Conservation (phyloP, 2,797 vertebrate species). For the Austrolebias charrua region DNA sequence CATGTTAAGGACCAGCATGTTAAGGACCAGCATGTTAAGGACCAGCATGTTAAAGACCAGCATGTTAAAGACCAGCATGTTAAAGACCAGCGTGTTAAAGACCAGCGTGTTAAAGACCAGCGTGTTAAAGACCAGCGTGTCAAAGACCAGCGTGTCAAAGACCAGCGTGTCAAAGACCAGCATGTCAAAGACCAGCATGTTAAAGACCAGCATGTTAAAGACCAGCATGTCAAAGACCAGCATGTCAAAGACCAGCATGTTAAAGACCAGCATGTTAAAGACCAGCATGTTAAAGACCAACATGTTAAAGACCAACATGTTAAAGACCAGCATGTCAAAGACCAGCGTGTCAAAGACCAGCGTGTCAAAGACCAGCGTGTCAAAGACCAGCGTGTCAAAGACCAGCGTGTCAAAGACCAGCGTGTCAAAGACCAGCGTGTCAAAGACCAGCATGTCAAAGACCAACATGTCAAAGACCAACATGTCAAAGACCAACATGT, state of each 20-base stretch:
- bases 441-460: constrained; percentile 54
- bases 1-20: not conserved
- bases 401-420: not conserved
- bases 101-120: constrained; percentile 56
- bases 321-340: constrained; percentile 54
- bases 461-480: constrained; percentile 61
- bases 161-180: constrained; percentile 54
- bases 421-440: constrained; percentile 46
- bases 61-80: constrained; percentile 46
- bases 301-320: constrained; percentile 60
- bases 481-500: constrained; percentile 60
- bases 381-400: constrained; percentile 54
- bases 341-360: not conserved
- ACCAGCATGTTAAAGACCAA: constrained; percentile 61
- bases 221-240: too few species aligned
- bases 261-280: constrained; percentile 54
- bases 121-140: constrained; percentile 54
- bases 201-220: not conserved
- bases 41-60: not conserved
- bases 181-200: constrained; percentile 54
- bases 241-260: constrained; percentile 46
- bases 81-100: too few species aligned
- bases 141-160: not conserved
- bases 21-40: too few species aligned
- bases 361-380: constrained; percentile 46